Conservation (phyloP, 2,113 vertebrate genomes). For the Desmodus rotundus region DNA sequence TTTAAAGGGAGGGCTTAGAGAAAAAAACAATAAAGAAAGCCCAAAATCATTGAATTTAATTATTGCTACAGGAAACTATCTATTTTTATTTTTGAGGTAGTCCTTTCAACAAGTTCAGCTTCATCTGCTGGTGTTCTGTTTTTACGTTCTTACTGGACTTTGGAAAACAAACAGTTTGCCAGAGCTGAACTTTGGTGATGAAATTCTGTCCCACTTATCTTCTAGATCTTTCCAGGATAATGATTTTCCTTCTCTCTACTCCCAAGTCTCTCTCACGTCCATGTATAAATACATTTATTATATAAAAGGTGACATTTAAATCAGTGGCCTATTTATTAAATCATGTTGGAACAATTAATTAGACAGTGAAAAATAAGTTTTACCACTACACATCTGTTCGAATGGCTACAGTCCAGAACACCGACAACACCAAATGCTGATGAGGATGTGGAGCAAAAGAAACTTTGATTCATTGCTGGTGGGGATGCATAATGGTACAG, state of each 20-base stretch:
- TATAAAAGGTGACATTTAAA: neutral
- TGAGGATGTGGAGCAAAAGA: neutral
- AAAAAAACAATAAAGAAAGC: neutral
- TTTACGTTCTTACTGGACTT: neutral
- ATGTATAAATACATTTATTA: neutral
- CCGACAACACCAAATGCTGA: neutral
- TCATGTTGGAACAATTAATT: neutral
- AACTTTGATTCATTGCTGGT: neutral
- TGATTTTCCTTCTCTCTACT: neutral
- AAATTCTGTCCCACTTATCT: neutral
- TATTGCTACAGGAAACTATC: neutral
- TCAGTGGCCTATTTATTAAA: neutral
- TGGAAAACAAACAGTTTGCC: neutral
- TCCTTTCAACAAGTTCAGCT: neutral
- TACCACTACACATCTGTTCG: neutral
- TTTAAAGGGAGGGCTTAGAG: neutral
- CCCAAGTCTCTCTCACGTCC: neutral
- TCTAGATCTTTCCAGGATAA: neutral
- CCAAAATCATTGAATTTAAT: neutral
- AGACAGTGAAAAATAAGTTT: neutral
- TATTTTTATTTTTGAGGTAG: neutral
- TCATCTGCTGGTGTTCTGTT: neutral
- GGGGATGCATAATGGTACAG: neutral
- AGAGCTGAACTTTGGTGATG: neutral
- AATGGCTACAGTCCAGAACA: neutral